Evolutionary conservation across 2,888 invertebrate species (phyloP).

Genomic region (Amphimallon solstitiale): DNA sequence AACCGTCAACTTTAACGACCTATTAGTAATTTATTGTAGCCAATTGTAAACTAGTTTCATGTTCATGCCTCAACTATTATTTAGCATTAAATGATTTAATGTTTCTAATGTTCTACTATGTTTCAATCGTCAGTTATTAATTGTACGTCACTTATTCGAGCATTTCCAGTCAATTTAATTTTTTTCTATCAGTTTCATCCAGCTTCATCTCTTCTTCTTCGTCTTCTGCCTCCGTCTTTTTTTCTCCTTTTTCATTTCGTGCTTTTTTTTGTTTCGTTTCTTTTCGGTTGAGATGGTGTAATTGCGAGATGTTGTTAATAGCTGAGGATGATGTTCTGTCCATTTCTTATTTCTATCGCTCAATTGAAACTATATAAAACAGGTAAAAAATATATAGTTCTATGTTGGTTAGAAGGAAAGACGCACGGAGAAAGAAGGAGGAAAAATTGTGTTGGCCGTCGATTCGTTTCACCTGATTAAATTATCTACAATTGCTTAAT

Average conservation of each 20-base stretch:
- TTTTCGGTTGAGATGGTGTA: background rate
- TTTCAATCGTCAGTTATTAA: conserved; percentile 35
- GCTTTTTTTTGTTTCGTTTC: background rate
- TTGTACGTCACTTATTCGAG: conserved; percentile 25
- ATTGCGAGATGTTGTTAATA: conserved; percentile 27
- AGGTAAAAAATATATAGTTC: background rate
- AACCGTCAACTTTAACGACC: conserved; percentile 43
- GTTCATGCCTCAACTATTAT: conserved; percentile 30
- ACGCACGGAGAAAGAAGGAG: background rate
- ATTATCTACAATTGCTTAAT: background rate
- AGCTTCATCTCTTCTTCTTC: background rate
- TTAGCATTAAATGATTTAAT: conserved; percentile 37
- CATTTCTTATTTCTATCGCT: background rate
- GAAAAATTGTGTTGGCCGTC: background rate
- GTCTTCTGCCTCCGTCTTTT: background rate
- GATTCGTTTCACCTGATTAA: background rate
- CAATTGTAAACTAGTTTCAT: conserved; percentile 44
- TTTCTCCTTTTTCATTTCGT: background rate
- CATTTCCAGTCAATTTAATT: conserved; percentile 19
- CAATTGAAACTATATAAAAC: background rate
- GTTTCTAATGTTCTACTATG: conserved; percentile 29
- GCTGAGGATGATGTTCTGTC: conserved; percentile 6
- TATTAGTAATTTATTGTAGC: conserved; percentile 43
- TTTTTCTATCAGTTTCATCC: background rate
- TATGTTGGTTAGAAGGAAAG: no score